phyloP scores from a whole-genome alignment of 2,113 vertebrate species.

The Gracilinanus agilis region DNA sequence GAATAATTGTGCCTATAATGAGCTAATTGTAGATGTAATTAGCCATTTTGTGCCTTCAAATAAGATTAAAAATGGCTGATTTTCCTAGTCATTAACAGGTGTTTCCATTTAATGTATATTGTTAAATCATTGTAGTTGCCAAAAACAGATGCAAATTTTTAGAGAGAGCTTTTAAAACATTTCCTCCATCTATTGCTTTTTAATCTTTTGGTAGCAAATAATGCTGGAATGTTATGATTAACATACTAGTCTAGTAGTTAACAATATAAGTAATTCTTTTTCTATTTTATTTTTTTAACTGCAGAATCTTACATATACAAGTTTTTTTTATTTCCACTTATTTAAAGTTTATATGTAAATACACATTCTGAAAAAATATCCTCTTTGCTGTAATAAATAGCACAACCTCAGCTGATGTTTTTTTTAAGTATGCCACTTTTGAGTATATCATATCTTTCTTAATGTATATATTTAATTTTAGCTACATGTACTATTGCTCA shows the following conservation, averaged over 20 bases:
- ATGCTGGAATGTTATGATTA: not conserved
- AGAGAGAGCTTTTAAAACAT: not conserved
- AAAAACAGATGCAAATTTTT: not conserved
- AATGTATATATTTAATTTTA: not conserved
- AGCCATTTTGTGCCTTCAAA: not conserved
- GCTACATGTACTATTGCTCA: not conserved
- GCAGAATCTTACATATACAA: not conserved
- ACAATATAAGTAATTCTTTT: not conserved
- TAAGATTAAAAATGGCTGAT: conserved; percentile 2
- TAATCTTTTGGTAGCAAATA: not conserved
- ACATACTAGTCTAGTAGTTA: not conserved
- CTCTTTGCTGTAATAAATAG: not conserved
- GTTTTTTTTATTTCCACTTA: not conserved
- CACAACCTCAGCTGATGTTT: not conserved
- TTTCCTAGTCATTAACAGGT: not conserved
- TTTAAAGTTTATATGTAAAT: not conserved
- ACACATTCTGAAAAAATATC: not conserved
- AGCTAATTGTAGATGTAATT: conserved; percentile 4
- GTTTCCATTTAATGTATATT: not conserved
- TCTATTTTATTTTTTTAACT: not conserved
- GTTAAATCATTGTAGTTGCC: conserved; percentile 1
- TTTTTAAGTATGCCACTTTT: not conserved
- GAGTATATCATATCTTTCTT: not conserved
- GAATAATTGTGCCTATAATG: not conserved
- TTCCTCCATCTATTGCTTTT: not conserved